Evolutionary conservation across 1,140 invertebrate genomes (phyloP), one percentile per base, ranked within the genome.

Genomic region (Bradysia coprophila): DNA sequence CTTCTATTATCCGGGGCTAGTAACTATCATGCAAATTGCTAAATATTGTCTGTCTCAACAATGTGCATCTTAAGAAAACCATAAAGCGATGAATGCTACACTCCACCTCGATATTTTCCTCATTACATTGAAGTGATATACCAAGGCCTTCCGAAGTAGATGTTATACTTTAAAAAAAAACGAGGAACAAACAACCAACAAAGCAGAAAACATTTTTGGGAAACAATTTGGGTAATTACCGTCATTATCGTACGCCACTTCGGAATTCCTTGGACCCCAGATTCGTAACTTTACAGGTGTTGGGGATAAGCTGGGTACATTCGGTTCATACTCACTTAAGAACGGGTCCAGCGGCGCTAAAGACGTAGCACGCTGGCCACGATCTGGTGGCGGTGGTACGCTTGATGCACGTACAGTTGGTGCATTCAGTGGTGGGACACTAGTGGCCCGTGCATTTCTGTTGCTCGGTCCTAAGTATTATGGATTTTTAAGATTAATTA

Each of bases 161-260:
- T 31, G n/a, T 9, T n/a, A 31, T 8, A 31, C 8, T 9, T 31
- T n/a, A 31, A 31, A 31, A n/a, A 8, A 31, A 31, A 31, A 31
- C n/a, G 28, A 31, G 28, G 28, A 31, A 9, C n/a, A 31, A 31
- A 8, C 28, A 31, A 8, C 8, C 28, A 31, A 31, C n/a, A n/a
- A 31, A 31, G n/a, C n/a, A 31, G 8, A 8, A 31, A n/a, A n/a
- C n/a, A n/a, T n/a, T n/a, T n/a, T n/a, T n/a, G n/a, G n/a, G n/a
- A n/a, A n/a, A n/a, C n/a, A n/a, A n/a, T n/a, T n/a, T n/a, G n/a
- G n/a, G n/a, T n/a, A 36, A 38, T 68, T 73, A 75, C 73, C 73
- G 60, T 76, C 73, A 62, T 72, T 69, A 63, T 78, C 76, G 61
- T 67, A 78, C 47, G 72, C 75, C 49, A 76, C 66, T 62, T 76